Evolutionary conservation across 2,113 vertebrate species (phyloP).

Genomic region (Rhynchomys soricoides): DNA sequence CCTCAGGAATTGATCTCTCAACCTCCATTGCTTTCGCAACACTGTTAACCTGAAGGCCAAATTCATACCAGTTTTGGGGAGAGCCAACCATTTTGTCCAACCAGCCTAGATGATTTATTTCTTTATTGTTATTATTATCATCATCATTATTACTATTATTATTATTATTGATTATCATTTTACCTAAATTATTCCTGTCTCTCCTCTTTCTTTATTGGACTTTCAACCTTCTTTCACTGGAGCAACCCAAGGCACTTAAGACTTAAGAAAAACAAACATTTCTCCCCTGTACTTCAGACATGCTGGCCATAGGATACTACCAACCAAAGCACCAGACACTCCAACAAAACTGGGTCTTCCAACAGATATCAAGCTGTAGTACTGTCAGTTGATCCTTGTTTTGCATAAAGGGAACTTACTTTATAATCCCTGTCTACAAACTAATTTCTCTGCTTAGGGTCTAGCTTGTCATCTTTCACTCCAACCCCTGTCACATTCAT

Average conservation of each 20-base stretch:
- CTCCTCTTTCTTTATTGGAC: not conserved
- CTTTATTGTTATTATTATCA: not conserved
- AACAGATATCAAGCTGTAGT: not conserved
- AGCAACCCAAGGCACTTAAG: not conserved
- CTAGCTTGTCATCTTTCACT: not conserved
- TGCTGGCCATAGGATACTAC: not conserved
- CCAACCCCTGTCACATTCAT: not conserved
- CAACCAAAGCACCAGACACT: not conserved
- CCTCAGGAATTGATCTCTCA: not conserved
- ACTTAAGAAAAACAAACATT: not conserved
- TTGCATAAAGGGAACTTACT: not conserved
- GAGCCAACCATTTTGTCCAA: not conserved
- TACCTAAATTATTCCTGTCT: not conserved
- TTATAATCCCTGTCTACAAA: not conserved
- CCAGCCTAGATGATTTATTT: not conserved
- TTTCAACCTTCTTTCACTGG: not conserved
- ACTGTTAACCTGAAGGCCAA: not conserved
- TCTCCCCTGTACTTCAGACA: not conserved
- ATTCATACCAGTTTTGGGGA: not conserved
- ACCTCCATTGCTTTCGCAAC: not conserved
- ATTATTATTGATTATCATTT: not conserved
- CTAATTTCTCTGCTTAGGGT: not conserved
- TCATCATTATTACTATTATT: too few relatives aligned
- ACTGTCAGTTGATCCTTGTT: not conserved
- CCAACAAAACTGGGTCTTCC: not conserved